Percentiles rank a stretch among this genome's conserved stretches.
These are phyloP conservation scores for Drosophila willistoni DNA, from an alignment of 1,140 invertebrate species.

Conservation along the genomic window DNA sequence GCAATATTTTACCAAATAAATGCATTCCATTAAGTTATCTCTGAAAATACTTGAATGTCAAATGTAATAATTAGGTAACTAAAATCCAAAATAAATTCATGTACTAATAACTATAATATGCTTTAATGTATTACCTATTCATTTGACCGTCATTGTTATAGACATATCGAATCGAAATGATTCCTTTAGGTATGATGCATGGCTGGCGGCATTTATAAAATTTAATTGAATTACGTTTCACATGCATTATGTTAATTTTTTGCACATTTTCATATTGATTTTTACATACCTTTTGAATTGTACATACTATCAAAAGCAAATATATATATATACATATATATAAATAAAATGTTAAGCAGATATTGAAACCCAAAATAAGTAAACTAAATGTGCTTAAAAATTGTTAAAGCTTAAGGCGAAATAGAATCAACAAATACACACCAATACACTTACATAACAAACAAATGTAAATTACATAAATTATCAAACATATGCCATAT, in stretches of 20 bases:
- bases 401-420: conserved; percentile 73
- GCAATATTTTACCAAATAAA: too few species aligned
- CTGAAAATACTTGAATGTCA: too few species aligned
- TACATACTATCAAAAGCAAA: conserved; percentile 37
- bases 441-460: conserved; percentile 47
- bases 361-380: conserved; percentile 32
- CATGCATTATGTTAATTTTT: conserved; percentile 41
- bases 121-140: neutral
- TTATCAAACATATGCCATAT: conserved; percentile 55
- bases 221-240: conserved; percentile 51
- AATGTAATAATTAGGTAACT: too few species aligned
- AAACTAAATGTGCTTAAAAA: conserved; percentile 59
- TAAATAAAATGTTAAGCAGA: conserved; percentile 48
- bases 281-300: conserved; percentile 28
- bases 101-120: neutral
- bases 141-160: neutral
- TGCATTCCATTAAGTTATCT: too few species aligned
- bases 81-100: neutral
- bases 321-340: conserved; percentile 31
- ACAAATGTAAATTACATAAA: conserved; percentile 74
- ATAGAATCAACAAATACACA: conserved; percentile 34
- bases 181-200: neutral
- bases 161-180: neutral
- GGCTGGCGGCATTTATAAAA: conserved; percentile 36
- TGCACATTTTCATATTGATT: conserved; percentile 9